Evolutionary conservation across 2,113 vertebrate genomes (phyloP), one percentile per base, ranked within the genome.

Genomic region (Urocynchramus pylzowi): DNA sequence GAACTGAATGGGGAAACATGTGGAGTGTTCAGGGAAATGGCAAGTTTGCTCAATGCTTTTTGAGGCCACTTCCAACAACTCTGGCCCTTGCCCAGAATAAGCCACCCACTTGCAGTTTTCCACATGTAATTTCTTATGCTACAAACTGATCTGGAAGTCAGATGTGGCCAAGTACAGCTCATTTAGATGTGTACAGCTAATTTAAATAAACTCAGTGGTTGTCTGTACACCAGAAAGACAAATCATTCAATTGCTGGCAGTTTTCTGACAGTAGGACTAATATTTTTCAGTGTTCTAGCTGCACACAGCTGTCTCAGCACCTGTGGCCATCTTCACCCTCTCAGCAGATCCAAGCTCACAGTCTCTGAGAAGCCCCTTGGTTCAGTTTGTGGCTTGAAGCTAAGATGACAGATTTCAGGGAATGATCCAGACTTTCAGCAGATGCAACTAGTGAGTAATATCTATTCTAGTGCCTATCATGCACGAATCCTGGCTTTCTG

Each of bases 361-460:
- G 41, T 24, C 26, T 14, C 16, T 24, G 49, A 89, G 65, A 57
- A 84, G 78, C 39, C 17, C 26, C 35, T 79, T 1, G 2, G 22
- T 77, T 94, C 41, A 59, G 57, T 24, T 64, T 74, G 41, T 30
- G 50, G 49, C 45, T 84, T 90, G 60, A 76, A 95, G 68, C n/a
- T 68, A 84, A 93, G 16, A 87, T 44, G 77, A 74, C 92, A 94
- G 80, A 92, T 87, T 95, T 65, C 70, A 94, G 52, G 57, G 92
- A 95, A 90, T 63, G 65, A 95, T 95, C 89, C 95, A 95, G 94
- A 89, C 85, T 93, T 79, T 93, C 76, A 94, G 80, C 96, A 97
- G 96, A 96, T 95, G 89, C 91, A 97, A 53, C 76, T 87, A 95
- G 78, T 96, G 89, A 97, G 91, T 96, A 96, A 93, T 97, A 94